These are phyloP conservation scores for Lasioglossum marginatum DNA, from an alignment of 2,888 invertebrate genomes.

Conservation along the genomic window DNA sequence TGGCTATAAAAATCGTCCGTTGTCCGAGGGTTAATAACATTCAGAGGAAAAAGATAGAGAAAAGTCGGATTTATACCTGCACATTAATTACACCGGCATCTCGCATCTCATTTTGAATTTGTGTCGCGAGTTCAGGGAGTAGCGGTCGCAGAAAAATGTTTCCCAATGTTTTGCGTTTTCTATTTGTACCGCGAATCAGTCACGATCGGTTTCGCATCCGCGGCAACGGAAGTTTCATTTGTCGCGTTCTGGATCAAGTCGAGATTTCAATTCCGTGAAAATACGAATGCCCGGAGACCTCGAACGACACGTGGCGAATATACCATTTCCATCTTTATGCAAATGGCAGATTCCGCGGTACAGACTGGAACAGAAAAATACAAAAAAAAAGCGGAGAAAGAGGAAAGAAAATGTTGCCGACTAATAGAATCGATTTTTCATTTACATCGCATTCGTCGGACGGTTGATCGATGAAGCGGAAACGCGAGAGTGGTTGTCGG, in stretches of 20 bases:
- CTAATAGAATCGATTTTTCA: slow-evolving; percentile 38
- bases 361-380: background rate
- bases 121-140: background rate
- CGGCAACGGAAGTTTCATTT: background rate
- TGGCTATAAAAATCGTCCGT: too few species aligned
- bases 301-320: slow-evolving; percentile 20
- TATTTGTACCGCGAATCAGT: background rate
- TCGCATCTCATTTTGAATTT: background rate
- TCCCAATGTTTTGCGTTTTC: background rate
- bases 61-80: background rate
- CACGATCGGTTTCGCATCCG: background rate
- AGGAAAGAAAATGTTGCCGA: slow-evolving; percentile 17
- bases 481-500: slow-evolving; percentile 21
- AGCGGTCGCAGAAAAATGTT: background rate
- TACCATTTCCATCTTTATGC: slow-evolving; percentile 27
- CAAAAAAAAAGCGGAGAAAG: background rate
- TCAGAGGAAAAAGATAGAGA: too few species aligned
- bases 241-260: background rate
- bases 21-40: too few species aligned
- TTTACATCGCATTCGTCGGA: slow-evolving; percentile 21
- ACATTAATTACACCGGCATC: background rate
- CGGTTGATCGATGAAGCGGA: slow-evolving; percentile 22
- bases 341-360: background rate
- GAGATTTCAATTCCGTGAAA: slow-evolving; percentile 30
- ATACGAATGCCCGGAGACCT: background rate